A percentile compares a stretch with the other conserved stretches of the same genome.
Conservation (phyloP, 1,140 invertebrate genomes). For the Dendroctonus valens region DNA sequence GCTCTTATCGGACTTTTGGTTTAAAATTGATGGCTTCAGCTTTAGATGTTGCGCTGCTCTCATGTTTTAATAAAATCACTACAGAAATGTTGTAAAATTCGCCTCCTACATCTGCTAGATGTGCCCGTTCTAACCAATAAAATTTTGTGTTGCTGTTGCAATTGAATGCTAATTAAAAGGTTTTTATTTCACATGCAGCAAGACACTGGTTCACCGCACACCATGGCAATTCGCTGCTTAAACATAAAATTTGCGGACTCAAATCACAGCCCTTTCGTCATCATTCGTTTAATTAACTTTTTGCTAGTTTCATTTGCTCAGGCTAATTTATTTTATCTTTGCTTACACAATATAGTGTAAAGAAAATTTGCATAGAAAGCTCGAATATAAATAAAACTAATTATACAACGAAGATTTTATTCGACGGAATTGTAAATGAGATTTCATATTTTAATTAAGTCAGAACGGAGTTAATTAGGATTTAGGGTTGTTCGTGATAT, state of each 20-base stretch:
- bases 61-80: too few relatives aligned
- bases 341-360: slow-evolving; percentile 13
- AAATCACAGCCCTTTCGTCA: slow-evolving; percentile 13
- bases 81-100: too few relatives aligned
- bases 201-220: neutral
- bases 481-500: too few relatives aligned
- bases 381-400: slow-evolving; percentile 9
- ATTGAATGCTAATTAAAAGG: too few relatives aligned
- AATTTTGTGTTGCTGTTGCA: too few relatives aligned
- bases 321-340: slow-evolving; percentile 19
- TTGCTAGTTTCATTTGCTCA: slow-evolving; percentile 13
- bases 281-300: slow-evolving; percentile 23
- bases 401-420: neutral
- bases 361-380: slow-evolving; percentile 1
- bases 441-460: neutral
- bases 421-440: neutral
- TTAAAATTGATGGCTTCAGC: too few relatives aligned
- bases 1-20: neutral
- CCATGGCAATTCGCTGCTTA: too few relatives aligned
- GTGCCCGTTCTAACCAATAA: too few relatives aligned
- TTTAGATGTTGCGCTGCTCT: too few relatives aligned
- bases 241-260: slow-evolving; percentile 10
- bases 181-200: too few relatives aligned
- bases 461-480: neutral
- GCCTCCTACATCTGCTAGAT: too few relatives aligned